Conservation (phyloP, 2,888 invertebrate genomes). For the Apeira syringaria region DNA sequence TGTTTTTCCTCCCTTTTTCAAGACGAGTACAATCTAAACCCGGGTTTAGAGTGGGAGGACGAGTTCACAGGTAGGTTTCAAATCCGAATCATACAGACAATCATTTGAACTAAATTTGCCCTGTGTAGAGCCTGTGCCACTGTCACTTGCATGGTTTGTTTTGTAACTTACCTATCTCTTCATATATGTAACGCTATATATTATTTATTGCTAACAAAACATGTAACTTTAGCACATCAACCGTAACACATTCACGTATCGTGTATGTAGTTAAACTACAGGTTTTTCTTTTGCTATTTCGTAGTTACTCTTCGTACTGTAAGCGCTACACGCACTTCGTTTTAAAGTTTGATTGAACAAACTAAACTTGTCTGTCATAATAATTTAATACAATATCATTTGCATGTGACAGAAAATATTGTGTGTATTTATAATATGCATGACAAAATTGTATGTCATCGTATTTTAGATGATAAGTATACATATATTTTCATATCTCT, state of each 20-base stretch:
- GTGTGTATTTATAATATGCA: conserved; percentile 59
- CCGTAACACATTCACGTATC: conserved; percentile 21
- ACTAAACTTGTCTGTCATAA: conserved; percentile 11
- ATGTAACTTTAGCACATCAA: conserved; percentile 31
- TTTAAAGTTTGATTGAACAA: conserved; percentile 15
- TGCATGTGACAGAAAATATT: conserved; percentile 74
- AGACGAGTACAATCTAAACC: conserved; percentile 99
- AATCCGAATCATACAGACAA: conserved; percentile 74
- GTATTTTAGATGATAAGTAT: conserved; percentile 42
- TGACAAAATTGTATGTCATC: conserved; percentile 56
- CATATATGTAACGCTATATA: conserved; percentile 35
- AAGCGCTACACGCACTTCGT: conserved; percentile 18
- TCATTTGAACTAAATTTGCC: conserved; percentile 71
- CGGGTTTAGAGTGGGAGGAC: conserved; percentile 99
- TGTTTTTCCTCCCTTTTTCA: conserved; percentile 89
- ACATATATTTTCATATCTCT: conserved; percentile 61
- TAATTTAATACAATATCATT: conserved; percentile 23
- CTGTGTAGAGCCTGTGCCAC: conserved; percentile 78
- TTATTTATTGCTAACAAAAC: conserved; percentile 33
- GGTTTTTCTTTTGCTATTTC: conserved; percentile 10
- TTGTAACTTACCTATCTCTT: conserved; percentile 54
- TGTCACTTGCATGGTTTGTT: conserved; percentile 76
- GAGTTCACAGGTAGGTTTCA: conserved; percentile 98
- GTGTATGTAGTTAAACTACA: conserved; percentile 22
- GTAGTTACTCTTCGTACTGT: conserved; percentile 2